A percentile compares a stretch with the other conserved stretches of the same genome.
phyloP scores from a whole-genome alignment of 2,113 vertebrate genomes.

The Paracanthobrama guichenoti region DNA sequence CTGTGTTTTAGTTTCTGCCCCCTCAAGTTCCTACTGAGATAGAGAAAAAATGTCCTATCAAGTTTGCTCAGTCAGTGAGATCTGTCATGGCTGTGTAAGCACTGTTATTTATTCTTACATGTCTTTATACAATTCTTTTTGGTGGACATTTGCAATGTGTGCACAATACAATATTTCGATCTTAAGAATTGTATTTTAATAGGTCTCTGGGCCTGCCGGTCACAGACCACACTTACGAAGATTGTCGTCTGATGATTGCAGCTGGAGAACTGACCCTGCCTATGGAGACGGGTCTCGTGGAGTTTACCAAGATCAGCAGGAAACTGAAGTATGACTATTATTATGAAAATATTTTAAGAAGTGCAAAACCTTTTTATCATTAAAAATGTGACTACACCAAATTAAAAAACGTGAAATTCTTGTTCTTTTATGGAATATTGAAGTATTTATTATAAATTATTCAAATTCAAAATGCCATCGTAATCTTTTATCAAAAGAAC shows the following conservation, averaged over 20 bases:
- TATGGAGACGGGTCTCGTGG: slow-evolving; percentile 96
- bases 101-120: not conserved
- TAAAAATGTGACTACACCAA: not conserved
- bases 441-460: too few relatives aligned
- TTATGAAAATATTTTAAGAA: not conserved
- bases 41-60: slow-evolving; percentile 81
- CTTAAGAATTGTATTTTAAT: not conserved
- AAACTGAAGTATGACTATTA: slow-evolving; percentile 86
- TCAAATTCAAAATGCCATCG: too few relatives aligned
- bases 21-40: slow-evolving; percentile 85
- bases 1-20: slow-evolving; percentile 85
- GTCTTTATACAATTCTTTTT: not conserved
- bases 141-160: not conserved
- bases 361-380: not conserved
- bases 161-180: not conserved
- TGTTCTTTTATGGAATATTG: too few relatives aligned
- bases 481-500: too few relatives aligned
- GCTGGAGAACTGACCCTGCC: slow-evolving; percentile 93
- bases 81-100: slow-evolving; percentile 87
- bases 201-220: slow-evolving; percentile 86
- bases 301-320: slow-evolving; percentile 96
- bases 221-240: slow-evolving; percentile 97
- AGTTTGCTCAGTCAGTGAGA: slow-evolving; percentile 86
- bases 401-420: not conserved
- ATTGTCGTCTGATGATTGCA: slow-evolving; percentile 95